phyloP scores from a whole-genome alignment of 2,888 invertebrate genomes.

The Myopa tessellatipennis region DNA sequence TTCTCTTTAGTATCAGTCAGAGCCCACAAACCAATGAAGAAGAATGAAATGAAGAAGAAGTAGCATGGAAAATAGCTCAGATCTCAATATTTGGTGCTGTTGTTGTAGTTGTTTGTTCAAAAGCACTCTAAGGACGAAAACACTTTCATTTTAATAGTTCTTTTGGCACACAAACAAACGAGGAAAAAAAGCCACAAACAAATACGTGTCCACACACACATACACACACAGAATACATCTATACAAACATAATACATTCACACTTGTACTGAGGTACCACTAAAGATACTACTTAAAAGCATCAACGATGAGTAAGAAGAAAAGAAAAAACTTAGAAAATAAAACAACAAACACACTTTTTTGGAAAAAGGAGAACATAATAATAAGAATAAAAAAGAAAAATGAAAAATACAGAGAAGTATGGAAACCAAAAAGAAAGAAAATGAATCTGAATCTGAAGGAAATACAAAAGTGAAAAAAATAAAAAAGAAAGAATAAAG shows the following conservation, averaged over 20 bases:
- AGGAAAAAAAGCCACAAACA: background rate
- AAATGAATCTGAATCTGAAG: background rate
- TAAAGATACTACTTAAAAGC: constrained; percentile 17
- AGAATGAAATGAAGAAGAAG: too few species aligned
- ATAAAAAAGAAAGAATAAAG: too few species aligned
- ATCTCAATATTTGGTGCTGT: background rate
- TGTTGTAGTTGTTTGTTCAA: constrained; percentile 9
- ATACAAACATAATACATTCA: background rate
- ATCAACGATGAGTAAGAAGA: background rate
- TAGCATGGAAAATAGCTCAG: background rate
- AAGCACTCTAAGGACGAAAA: constrained; percentile 21
- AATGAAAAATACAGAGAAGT: constrained; percentile 27
- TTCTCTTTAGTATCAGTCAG: too few species aligned
- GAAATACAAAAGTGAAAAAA: background rate
- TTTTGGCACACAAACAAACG: background rate
- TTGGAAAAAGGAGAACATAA: too few species aligned
- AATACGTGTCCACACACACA: background rate
- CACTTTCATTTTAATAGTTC: constrained; percentile 27
- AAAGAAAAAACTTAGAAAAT: background rate
- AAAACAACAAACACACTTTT: too few species aligned
- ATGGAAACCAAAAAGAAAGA: background rate
- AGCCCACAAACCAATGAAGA: too few species aligned
- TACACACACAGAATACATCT: background rate
- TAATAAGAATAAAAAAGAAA: background rate
- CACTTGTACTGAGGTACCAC: background rate